A percentile compares a stretch with the other conserved stretches of the same genome.
Evolutionary conservation across 2,113 vertebrate genomes (phyloP).

Genomic region (Nerophis lumbriciformis): DNA sequence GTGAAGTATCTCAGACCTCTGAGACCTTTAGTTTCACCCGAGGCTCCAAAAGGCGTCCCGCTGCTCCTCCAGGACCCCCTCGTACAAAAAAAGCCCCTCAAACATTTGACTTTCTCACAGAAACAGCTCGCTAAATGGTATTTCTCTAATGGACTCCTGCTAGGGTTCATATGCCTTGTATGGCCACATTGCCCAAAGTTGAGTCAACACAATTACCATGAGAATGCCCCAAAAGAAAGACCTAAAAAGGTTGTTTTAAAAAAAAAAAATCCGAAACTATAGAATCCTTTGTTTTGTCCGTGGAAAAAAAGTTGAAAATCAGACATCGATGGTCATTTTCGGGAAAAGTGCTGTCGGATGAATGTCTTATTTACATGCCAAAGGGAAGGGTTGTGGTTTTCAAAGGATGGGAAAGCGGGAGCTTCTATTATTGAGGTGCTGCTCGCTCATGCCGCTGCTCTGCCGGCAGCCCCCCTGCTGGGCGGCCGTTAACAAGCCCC

Average conservation of each 20-base stretch:
- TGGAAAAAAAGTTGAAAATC: conserved; percentile 79
- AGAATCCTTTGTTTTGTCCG: conserved; percentile 80
- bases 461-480: conserved; percentile 75
- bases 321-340: conserved; percentile 87
- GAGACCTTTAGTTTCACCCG: conserved; percentile 61
- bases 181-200: conserved; percentile 75
- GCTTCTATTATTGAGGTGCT: conserved; percentile 74
- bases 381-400: conserved; percentile 71
- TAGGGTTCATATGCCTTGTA: conserved; percentile 78
- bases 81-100: conserved; percentile 65
- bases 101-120: conserved; percentile 80
- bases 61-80: conserved; percentile 60
- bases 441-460: conserved; percentile 68
- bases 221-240: conserved; percentile 71
- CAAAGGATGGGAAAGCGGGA: conserved; percentile 79
- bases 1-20: conserved; percentile 67
- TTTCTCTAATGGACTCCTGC: conserved; percentile 81
- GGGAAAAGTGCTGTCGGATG: conserved; percentile 78
- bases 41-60: conserved; percentile 63
- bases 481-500: conserved; percentile 84
- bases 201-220: conserved; percentile 82
- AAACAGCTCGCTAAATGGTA: conserved; percentile 78
- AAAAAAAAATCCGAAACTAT: conserved; percentile 79
- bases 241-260: conserved; percentile 62
- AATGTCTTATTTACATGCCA: conserved; percentile 96